Evolutionary conservation across 2,888 invertebrate species (phyloP).

Genomic region (Phytoseiulus persimilis): DNA sequence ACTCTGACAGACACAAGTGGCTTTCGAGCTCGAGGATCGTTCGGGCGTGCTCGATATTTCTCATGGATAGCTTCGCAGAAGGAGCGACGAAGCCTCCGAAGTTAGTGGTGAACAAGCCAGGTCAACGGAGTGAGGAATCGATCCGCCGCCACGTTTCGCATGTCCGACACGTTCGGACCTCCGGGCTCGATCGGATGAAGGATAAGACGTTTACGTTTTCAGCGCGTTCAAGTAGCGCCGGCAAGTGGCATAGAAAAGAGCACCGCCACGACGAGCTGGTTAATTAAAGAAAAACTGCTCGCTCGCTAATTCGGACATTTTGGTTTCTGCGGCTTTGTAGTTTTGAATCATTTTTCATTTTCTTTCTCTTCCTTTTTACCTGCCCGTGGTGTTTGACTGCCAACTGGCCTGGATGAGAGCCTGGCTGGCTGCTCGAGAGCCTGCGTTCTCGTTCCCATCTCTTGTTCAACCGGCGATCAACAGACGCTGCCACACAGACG

Average conservation of each 20-base stretch:
- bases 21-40: too few relatives aligned
- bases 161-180: background rate
- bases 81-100: background rate
- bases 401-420: background rate
- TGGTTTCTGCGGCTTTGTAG: background rate
- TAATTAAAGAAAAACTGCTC: background rate
- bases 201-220: background rate
- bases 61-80: background rate
- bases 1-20: too few relatives aligned
- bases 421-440: background rate
- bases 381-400: background rate
- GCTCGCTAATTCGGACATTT: background rate
- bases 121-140: background rate
- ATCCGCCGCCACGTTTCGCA: background rate
- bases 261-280: background rate
- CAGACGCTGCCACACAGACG: background rate
- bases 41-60: too few relatives aligned
- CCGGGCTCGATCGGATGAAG: background rate
- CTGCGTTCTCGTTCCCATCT: background rate
- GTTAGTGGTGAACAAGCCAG: too few relatives aligned
- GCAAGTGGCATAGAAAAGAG: background rate
- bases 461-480: background rate
- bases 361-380: background rate
- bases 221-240: background rate
- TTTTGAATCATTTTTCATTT: conserved; percentile 5